Evolutionary conservation across 2,113 vertebrate genomes (phyloP), one percentile per base, ranked within the genome.

Genomic region (Xiphophorus maculatus): DNA sequence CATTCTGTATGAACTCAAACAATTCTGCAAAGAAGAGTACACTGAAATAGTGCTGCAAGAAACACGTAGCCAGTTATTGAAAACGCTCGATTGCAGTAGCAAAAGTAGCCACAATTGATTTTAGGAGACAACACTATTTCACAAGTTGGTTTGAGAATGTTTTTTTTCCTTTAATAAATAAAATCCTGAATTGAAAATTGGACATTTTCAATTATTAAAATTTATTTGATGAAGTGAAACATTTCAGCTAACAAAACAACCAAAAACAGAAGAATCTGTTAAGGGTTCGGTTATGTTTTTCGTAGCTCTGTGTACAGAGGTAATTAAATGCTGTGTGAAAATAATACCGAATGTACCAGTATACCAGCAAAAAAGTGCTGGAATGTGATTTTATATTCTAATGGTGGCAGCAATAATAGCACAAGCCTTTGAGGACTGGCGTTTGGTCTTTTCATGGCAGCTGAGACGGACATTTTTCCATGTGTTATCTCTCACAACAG

Each of bases 401-500:
- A 73, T 82, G 71, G 88, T 76, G 63, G 63, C 64, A 81, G 63
- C 60, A 70, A 69, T 84, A 77, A 86, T 40, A 70, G 28, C 33
- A 6, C 29, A 0, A 33, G 33, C 64, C 79, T 69, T 61, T 51
- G 73, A 87, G 84, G 37, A 66, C 62, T 42, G 73, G n/a, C 17
- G 17, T 87, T 66, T 80, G 73, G 80, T 81, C 73, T 84, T 79
- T 81, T 48, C 22, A 12, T 75, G 78, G 69, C 76, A 76, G 86
- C 79, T 71, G 58, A 82, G 82, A 81, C 61, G 12, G 79, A 79
- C 79, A 65, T 51, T 82, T 82, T 84, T 65, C 66, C 0, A 2
- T 7, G 32, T 51, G 74, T 87, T 91, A 85, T 90, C 86, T 89
- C 66, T 51, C 67, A 27, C 69, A 71, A 80, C 82, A 85, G 89